A percentile compares a stretch with the other conserved stretches of the same genome.
Conservation (phyloP, 2,113 vertebrate species). For the Toxostoma redivivum region DNA sequence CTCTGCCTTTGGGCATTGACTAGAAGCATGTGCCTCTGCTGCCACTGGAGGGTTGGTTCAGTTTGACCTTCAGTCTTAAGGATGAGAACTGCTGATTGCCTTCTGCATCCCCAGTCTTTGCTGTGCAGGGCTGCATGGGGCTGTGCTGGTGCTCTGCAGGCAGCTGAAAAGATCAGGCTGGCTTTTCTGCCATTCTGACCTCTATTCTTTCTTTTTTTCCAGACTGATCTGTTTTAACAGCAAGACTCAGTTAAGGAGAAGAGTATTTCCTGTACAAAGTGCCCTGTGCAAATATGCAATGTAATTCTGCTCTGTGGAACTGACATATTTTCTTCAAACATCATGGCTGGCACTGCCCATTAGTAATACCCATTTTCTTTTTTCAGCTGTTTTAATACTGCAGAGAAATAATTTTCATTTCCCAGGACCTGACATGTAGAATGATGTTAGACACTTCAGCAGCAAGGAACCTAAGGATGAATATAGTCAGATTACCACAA, state of each 20-base stretch:
- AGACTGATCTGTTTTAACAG: not conserved
- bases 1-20: not conserved
- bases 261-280: not conserved
- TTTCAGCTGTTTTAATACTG: not conserved
- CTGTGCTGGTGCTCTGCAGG: not conserved
- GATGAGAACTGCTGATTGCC: not conserved
- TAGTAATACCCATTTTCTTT: not conserved
- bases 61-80: not conserved
- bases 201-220: not conserved
- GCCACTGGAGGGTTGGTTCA: not conserved
- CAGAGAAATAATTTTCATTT: not conserved
- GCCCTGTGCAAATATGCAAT: not conserved
- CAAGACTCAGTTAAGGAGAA: not conserved
- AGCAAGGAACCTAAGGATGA: not conserved
- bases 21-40: rapidly evolving
- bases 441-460: not conserved
- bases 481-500: not conserved
- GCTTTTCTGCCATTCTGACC: not conserved
- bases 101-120: not conserved
- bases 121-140: rapidly evolving
- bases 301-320: not conserved
- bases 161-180: not conserved
- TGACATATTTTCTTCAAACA: not conserved
- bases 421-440: not conserved
- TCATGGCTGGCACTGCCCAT: not conserved